Base-by-base conservation (phyloP, 2,797 vertebrate genomes). In the Megalops cyprinoides region DNA sequence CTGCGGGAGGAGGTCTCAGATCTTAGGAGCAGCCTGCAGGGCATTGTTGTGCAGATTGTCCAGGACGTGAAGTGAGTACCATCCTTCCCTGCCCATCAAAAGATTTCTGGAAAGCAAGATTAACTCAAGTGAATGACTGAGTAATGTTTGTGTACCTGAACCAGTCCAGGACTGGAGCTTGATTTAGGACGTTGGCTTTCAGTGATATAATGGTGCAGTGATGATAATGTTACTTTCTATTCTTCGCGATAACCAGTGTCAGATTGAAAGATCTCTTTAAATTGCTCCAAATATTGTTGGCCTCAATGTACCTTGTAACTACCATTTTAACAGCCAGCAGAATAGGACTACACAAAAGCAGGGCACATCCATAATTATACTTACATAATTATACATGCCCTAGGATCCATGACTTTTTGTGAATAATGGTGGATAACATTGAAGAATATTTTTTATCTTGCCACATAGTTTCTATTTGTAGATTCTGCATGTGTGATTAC, bases 1-100 rank as follows among this genome's bases (percentile, higher is more conserved):
- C 91, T 99, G 77, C 92, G 95, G 46, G 91, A 77, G 0, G 98
- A 99, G 84, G 96, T 99, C 77, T 94, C 97, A 4, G 96, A 97
- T 86, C 89, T 99, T 75, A 89, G 96, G 14, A 92, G 84, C 0
- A 93, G 95, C 80, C 94, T 99, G 71, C 95, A 93, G 83, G 92
- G 91, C 78, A 93, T 99, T 2, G 95, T 96, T 0, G 84, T 87
- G 37, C 96, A 96, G 83, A 98, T 99, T 10, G 91, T 96, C 25
- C 94, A 94, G 51, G 96, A 97, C 84, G 94, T 98, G 84, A 97
- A 96, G 98, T 98, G 83, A 92, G 96, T 94, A 73, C 9, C 39
- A 5, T 2, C 53, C 23, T 25, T 23, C 71, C 62, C 23, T 34
- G 18, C 23, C 46, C 46, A 67, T n/a, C 77, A 48, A 6, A 25